Conservation (phyloP, 1,140 invertebrate species). For the Carposina sasakii region DNA sequence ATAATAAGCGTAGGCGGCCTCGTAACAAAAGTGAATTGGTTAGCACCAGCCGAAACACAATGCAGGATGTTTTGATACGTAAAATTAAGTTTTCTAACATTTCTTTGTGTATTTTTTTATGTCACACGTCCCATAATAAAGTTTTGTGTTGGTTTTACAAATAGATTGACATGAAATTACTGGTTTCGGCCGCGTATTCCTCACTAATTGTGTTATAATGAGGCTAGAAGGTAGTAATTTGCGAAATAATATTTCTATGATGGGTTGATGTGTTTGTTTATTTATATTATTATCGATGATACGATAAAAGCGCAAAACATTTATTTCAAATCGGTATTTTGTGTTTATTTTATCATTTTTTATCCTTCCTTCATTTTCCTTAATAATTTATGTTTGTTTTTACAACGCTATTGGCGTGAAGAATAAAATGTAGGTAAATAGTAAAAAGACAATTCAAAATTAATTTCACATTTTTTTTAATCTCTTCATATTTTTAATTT, state of each 20-base stretch:
- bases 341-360: too few relatives aligned
- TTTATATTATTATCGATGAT: too few relatives aligned
- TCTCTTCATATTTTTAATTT: too few relatives aligned
- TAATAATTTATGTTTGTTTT: too few relatives aligned
- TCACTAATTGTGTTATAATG: conserved; percentile 11
- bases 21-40: conserved; percentile 65
- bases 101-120: conserved; percentile 40
- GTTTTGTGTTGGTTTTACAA: conserved; percentile 58
- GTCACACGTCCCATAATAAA: conserved; percentile 33
- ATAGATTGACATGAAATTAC: conserved; percentile 34
- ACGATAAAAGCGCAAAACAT: too few relatives aligned
- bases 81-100: conserved; percentile 67
- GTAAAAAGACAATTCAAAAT: too few relatives aligned
- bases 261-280: too few relatives aligned
- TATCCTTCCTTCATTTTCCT: too few relatives aligned
- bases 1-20: conserved; percentile 64
- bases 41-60: conserved; percentile 62
- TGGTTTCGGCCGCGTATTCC: conserved; percentile 19
- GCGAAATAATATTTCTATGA: conserved; percentile 1
- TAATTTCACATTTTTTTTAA: too few relatives aligned
- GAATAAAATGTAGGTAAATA: too few relatives aligned
- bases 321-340: too few relatives aligned
- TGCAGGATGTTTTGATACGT: conserved; percentile 60
- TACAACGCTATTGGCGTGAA: too few relatives aligned
- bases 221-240: conserved; percentile 5